These are phyloP conservation scores for Lasioglossum leucozonium DNA, from an alignment of 2,888 invertebrate species.

Conservation along the genomic window DNA sequence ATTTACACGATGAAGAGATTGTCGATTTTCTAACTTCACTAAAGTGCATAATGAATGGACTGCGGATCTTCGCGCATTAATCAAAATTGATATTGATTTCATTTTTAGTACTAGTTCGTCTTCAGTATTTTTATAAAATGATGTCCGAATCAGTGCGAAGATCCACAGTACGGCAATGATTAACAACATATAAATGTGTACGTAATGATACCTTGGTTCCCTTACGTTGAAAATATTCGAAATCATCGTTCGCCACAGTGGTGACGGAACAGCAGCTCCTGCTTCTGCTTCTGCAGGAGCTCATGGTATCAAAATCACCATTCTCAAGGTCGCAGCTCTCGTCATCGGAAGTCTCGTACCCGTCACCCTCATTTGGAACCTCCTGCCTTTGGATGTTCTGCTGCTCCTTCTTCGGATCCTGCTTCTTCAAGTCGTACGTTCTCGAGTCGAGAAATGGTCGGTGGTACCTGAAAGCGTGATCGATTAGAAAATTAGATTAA, in stretches of 20 bases:
- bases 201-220: conserved; percentile 76
- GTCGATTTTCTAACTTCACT: neutral
- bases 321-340: conserved; percentile 81
- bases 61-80: neutral
- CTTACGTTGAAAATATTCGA: conserved; percentile 87
- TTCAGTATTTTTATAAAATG: neutral
- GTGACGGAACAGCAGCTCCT: conserved; percentile 87
- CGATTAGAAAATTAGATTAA: neutral
- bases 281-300: conserved; percentile 84
- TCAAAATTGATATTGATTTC: neutral
- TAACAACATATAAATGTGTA: neutral
- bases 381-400: conserved; percentile 64
- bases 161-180: neutral
- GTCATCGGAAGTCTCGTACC: conserved; percentile 81
- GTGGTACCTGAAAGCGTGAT: conserved; percentile 64
- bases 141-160: neutral
- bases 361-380: conserved; percentile 68
- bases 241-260: conserved; percentile 88
- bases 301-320: conserved; percentile 82
- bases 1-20: neutral
- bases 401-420: conserved; percentile 63
- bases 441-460: conserved; percentile 75
- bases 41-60: neutral
- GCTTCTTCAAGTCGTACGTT: conserved; percentile 79
- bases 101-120: neutral